Percentiles rank a stretch among this genome's conserved stretches.
These are phyloP conservation scores for Frieseomelitta varia DNA, from an alignment of 1,140 invertebrate genomes.

Conservation along the genomic window DNA sequence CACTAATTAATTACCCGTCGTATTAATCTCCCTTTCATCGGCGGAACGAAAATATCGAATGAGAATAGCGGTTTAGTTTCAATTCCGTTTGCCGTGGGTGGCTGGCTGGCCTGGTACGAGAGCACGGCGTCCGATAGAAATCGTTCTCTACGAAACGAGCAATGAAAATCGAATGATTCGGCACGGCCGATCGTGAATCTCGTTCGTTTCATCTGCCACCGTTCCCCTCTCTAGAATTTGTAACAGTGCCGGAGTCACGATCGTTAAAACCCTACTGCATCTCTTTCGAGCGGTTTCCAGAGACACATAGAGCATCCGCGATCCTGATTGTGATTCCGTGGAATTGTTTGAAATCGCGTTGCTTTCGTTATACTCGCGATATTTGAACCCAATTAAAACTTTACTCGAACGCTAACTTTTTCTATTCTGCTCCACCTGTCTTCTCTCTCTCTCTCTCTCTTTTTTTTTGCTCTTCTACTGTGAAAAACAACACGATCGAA, in stretches of 20 bases:
- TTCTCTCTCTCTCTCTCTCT: not conserved
- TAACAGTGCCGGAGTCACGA: slow-evolving; percentile 17
- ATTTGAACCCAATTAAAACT: not conserved
- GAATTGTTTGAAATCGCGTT: slow-evolving; percentile 8
- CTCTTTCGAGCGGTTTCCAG: slow-evolving; percentile 16
- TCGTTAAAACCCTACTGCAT: slow-evolving; percentile 31
- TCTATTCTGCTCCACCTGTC: not conserved
- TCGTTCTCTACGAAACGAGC: not conserved
- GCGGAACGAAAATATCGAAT: not conserved
- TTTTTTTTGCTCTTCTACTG: not conserved
- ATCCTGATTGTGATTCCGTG: not conserved
- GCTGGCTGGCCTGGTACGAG: too few relatives aligned
- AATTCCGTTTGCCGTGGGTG: not conserved
- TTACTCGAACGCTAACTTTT: not conserved
- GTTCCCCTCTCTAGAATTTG: slow-evolving; percentile 31
- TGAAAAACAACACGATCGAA: not conserved
- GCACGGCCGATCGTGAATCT: slow-evolving; percentile 27
- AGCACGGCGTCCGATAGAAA: not conserved
- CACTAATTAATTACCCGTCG: slow-evolving; percentile 33
- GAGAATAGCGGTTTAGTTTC: slow-evolving; percentile 11
- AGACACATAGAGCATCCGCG: not conserved
- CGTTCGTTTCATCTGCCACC: slow-evolving; percentile 31
- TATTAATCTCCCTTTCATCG: slow-evolving; percentile 12
- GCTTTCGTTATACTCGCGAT: not conserved
- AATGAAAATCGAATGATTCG: slow-evolving; percentile 38